Conservation (phyloP, 2,113 vertebrate genomes). For the Synchiropus splendidus region DNA sequence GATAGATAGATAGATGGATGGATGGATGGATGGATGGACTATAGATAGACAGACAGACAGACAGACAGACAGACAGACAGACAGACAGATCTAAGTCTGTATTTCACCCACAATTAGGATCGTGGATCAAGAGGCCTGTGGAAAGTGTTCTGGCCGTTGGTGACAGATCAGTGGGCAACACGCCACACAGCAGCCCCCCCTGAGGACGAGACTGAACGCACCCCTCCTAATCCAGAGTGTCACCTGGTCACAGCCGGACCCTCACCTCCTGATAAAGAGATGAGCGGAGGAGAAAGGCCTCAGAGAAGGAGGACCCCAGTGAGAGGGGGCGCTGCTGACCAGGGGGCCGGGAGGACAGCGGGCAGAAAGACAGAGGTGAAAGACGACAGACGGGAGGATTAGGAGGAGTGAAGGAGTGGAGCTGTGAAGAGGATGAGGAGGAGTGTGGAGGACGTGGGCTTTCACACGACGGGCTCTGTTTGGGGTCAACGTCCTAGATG, state of each 20-base stretch:
- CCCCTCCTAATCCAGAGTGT: constrained; percentile 46
- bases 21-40: too few species aligned
- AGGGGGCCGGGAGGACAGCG: constrained; percentile 39
- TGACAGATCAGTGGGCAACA: constrained; percentile 49
- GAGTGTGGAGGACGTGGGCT: constrained; percentile 25
- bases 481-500: too few species aligned
- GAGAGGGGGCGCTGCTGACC: constrained; percentile 43
- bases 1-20: too few species aligned
- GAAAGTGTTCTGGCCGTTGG: constrained; percentile 46
- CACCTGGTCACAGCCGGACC: constrained; percentile 36
- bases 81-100: too few species aligned
- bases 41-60: too few species aligned
- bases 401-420: constrained; percentile 20
- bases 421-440: constrained; percentile 10
- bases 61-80: too few species aligned
- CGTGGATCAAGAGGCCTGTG: constrained; percentile 40
- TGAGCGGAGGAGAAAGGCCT: constrained; percentile 34
- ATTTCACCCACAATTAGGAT: too few species aligned
- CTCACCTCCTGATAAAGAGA: constrained; percentile 38
- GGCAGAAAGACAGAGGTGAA: constrained; percentile 28
- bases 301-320: constrained; percentile 42
- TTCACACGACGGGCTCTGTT: constrained; percentile 9
- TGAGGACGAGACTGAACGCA: constrained; percentile 43
- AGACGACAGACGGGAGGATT: constrained; percentile 12
- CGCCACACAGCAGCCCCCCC: constrained; percentile 23